Base-by-base conservation (phyloP, 2,797 vertebrate species). In the Pelobates cultripes region DNA sequence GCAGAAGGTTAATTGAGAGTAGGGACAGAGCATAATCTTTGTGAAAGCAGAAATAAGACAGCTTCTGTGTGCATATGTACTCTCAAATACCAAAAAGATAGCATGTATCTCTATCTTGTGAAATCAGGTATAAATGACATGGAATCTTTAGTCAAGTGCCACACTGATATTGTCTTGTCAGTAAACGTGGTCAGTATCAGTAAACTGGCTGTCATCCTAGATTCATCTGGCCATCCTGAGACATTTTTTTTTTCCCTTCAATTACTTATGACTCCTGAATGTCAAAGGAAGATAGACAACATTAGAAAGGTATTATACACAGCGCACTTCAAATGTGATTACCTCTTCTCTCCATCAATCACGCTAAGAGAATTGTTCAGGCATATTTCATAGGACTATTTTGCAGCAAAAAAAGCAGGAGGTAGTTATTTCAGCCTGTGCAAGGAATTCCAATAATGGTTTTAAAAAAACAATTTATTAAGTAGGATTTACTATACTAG, bases 281-380 rank as follows among this genome's bases (percentile, higher is more conserved):
- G 89, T 91, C 92, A 93, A 86, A 81, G 89, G 83, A 86, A 93
- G 86, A 90, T 91, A 90, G 88, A 88, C 88, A 92, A 88, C 79
- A 82, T 84, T 85, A 8, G 86, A 90, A 77, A 90, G 85, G 89
- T 91, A 87, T 92, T 89, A 90, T 90, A 87, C 85, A 84, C 87
- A 88, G 86, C 87, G 79, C 89, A 91, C 90, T 93, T 94, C 90
- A 93, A 90, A 92, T 89, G 90, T 91, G 91, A 92, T 93, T 93
- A 90, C 87, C 90, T 87, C 86, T 87, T 86, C 90, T 90, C 90
- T 88, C 91, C 87, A 92, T 95, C 94, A 94, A 86, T 90, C 86
- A 91, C 73, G 86, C 88, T 88, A 91, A 90, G 90, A 89, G 92
- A 91, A 91, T 91, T 90, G 87, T 70, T 47, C 86, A 87, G 87